A percentile compares a stretch with the other conserved stretches of the same genome.
Conservation (phyloP, 2,797 vertebrate species). For the Sciurus carolinensis region DNA sequence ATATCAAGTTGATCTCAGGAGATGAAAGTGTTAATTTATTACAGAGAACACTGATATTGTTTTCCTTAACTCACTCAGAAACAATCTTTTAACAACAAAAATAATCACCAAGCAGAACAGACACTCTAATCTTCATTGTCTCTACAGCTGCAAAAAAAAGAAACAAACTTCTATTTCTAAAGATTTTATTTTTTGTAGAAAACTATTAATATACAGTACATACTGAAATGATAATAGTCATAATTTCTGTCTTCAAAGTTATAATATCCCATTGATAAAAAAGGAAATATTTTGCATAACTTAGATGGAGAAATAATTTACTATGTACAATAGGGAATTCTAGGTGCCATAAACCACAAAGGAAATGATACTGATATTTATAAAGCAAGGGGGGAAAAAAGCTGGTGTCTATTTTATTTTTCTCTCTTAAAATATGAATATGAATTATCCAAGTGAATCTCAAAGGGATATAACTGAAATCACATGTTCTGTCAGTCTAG, state of each 20-base stretch:
- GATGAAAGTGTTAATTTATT: constrained; percentile 36
- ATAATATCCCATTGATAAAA: too few species aligned
- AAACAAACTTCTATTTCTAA: constrained; percentile 42
- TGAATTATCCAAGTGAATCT: not conserved
- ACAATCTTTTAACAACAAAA: constrained; percentile 60
- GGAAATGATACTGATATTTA: constrained; percentile 79
- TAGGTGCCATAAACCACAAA: constrained; percentile 81
- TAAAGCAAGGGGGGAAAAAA: too few species aligned
- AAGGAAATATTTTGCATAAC: constrained; percentile 68
- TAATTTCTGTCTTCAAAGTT: not conserved
- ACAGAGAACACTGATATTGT: constrained; percentile 1
- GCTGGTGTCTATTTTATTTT: too few species aligned
- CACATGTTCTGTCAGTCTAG: not conserved
- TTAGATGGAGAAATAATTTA: constrained; percentile 80
- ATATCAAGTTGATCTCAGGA: constrained; percentile 9
- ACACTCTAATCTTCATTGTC: not conserved
- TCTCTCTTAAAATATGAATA: too few species aligned
- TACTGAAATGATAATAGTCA: not conserved
- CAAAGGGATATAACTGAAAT: constrained; percentile 52
- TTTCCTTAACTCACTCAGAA: constrained; percentile 54
- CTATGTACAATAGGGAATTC: constrained; percentile 78
- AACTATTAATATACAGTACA: constrained; percentile 8
- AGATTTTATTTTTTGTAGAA: not conserved
- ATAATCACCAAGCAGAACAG: not conserved
- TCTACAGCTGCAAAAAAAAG: constrained; percentile 21